Evolutionary conservation across 1,140 invertebrate species (phyloP).

Genomic region (Drosophila ambigua): DNA sequence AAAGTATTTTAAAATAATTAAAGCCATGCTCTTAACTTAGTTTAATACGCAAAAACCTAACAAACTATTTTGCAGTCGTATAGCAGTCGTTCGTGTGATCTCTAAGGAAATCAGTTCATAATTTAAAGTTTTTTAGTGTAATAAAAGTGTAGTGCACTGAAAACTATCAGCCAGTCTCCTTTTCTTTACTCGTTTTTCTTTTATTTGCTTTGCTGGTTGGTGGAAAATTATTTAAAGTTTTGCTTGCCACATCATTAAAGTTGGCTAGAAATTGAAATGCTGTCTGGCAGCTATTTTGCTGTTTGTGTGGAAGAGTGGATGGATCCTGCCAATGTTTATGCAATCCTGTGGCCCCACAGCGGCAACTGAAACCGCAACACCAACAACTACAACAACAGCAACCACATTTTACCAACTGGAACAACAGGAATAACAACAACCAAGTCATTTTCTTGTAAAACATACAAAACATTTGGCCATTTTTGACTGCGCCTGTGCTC

Average conservation of each 20-base stretch:
- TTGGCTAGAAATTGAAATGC: constrained; percentile 9
- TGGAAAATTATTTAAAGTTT: background rate
- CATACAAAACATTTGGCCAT: constrained; percentile 49
- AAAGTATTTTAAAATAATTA: too few species aligned
- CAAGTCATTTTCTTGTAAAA: constrained; percentile 50
- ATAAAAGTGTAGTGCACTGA: too few species aligned
- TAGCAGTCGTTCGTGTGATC: too few species aligned
- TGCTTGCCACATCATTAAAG: constrained; percentile 4
- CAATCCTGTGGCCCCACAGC: constrained; percentile 41
- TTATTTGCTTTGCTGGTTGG: background rate
- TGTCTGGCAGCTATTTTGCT: background rate
- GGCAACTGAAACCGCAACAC: constrained; percentile 9
- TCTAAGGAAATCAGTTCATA: too few species aligned
- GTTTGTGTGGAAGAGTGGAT: constrained; percentile 8
- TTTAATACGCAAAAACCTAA: too few species aligned
- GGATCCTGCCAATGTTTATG: constrained; percentile 52
- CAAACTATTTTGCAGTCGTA: too few species aligned
- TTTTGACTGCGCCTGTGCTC: constrained; percentile 33
- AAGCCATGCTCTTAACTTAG: too few species aligned
- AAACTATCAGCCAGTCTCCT: background rate
- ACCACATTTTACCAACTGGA: background rate
- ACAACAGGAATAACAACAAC: constrained; percentile 26
- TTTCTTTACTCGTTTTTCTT: background rate
- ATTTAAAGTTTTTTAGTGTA: too few species aligned
- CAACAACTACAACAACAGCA: constrained; percentile 4